These are phyloP conservation scores for Nasonia oneida DNA, from an alignment of 2,888 invertebrate species.

Conservation along the genomic window DNA sequence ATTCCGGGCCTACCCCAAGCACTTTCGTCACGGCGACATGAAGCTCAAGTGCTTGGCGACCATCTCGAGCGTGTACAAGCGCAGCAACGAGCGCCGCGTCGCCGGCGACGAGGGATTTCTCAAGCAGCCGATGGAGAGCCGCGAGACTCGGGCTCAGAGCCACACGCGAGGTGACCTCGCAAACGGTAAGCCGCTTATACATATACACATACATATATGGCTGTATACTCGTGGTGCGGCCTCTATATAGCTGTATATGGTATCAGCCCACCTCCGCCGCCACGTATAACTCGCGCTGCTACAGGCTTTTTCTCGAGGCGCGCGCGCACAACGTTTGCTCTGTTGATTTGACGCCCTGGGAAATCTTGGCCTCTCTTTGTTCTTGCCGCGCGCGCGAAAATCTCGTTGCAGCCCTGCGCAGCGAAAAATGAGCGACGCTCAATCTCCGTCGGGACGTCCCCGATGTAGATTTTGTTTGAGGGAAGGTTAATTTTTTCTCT, in stretches of 20 bases:
- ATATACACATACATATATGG: not conserved
- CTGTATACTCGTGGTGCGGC: not conserved
- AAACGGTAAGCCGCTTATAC: constrained; percentile 44
- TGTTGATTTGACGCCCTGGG: constrained; percentile 45
- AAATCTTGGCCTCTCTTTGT: constrained; percentile 42
- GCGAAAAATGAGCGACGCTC: constrained; percentile 23
- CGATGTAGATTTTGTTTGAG: constrained; percentile 25
- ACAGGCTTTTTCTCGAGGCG: not conserved
- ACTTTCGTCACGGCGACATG: constrained; percentile 91
- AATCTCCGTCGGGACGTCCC: constrained; percentile 16
- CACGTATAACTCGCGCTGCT: not conserved
- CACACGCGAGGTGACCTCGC: constrained; percentile 70
- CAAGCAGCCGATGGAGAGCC: constrained; percentile 75
- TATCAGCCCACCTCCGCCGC: not conserved
- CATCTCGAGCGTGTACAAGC: constrained; percentile 91
- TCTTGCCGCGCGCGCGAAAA: constrained; percentile 32
- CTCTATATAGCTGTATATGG: not conserved
- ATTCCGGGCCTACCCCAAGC: constrained; percentile 88
- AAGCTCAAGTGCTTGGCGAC: constrained; percentile 93
- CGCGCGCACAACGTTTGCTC: not conserved
- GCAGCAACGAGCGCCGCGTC: constrained; percentile 92
- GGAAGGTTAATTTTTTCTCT: constrained; percentile 4
- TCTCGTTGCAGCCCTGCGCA: constrained; percentile 27
- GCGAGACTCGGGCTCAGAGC: constrained; percentile 74
- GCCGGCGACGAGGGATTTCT: constrained; percentile 84